These are phyloP conservation scores for Uloborus plumipes DNA, from an alignment of 2,888 invertebrate species.

Conservation along the genomic window DNA sequence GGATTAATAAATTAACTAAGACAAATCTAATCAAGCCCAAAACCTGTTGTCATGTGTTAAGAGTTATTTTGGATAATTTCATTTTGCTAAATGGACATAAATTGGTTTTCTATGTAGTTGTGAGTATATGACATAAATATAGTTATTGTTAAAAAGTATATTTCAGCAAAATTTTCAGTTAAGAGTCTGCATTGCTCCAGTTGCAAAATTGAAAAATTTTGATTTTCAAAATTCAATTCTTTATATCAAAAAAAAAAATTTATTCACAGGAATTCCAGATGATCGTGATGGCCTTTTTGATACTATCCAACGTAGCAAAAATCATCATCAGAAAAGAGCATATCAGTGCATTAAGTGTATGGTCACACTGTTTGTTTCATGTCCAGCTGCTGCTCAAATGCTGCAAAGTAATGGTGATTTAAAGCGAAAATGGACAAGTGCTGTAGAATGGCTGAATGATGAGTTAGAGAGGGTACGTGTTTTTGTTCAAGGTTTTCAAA, in stretches of 20 bases:
- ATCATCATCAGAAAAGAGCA: slow-evolving; percentile 95
- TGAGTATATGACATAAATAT: too few species aligned
- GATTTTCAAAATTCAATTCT: too few species aligned
- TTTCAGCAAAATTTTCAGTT: too few species aligned
- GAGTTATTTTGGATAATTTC: too few species aligned
- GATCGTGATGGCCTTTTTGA: slow-evolving; percentile 93
- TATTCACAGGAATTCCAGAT: slow-evolving; percentile 77
- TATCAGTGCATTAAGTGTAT: slow-evolving; percentile 97
- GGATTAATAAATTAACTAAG: too few species aligned
- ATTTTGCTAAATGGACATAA: too few species aligned
- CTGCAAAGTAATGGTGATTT: slow-evolving; percentile 83
- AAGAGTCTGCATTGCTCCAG: too few species aligned
- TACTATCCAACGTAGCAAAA: slow-evolving; percentile 91
- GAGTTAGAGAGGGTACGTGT: slow-evolving; percentile 79
- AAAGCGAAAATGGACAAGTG: slow-evolving; percentile 87
- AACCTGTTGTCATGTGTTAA: too few species aligned
- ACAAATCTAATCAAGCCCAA: too few species aligned
- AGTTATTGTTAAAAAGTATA: too few species aligned
- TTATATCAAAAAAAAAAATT: neutral
- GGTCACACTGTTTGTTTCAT: slow-evolving; percentile 89
- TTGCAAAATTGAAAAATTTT: neutral
- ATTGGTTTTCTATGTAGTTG: too few species aligned
- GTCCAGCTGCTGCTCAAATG: slow-evolving; percentile 84
- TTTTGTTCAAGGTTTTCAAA: neutral
- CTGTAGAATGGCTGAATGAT: slow-evolving; percentile 95